Conservation (phyloP, 2,113 vertebrate species). For the Takifugu bimaculatus region DNA sequence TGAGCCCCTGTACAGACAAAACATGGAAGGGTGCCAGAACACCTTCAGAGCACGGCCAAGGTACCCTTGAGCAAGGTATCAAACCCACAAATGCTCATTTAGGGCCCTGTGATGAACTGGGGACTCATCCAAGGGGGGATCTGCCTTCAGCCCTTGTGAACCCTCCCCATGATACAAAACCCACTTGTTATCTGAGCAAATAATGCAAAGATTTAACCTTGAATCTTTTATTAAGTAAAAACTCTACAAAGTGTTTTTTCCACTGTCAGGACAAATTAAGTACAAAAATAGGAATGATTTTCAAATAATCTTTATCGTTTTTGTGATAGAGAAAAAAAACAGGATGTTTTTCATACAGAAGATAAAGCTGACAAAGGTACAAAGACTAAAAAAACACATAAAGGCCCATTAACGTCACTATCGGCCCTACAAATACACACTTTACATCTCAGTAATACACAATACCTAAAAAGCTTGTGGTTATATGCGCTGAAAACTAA, state of each 20-base stretch:
- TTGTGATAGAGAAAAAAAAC: neutral
- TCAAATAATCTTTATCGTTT: slow-evolving; percentile 17
- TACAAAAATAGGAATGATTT: slow-evolving; percentile 54
- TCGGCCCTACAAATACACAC: slow-evolving; percentile 21
- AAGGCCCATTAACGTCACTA: slow-evolving; percentile 9
- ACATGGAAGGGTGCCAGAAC: too few relatives aligned
- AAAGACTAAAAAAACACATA: neutral
- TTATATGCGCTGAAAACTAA: slow-evolving; percentile 43
- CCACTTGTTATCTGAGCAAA: too few relatives aligned
- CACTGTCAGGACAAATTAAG: slow-evolving; percentile 35
- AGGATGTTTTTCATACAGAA: slow-evolving; percentile 14
- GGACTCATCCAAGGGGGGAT: too few relatives aligned
- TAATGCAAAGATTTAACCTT: too few relatives aligned
- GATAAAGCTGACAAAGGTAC: slow-evolving; percentile 3
- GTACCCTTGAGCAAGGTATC: too few relatives aligned
- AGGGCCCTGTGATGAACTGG: too few relatives aligned
- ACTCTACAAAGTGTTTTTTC: slow-evolving; percentile 43
- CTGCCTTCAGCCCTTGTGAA: too few relatives aligned
- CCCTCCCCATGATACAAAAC: too few relatives aligned
- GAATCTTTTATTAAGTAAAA: slow-evolving; percentile 57
- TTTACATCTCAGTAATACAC: slow-evolving; percentile 20
- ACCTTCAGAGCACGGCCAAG: too few relatives aligned
- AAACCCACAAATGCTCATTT: too few relatives aligned
- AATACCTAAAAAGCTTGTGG: slow-evolving; percentile 32
- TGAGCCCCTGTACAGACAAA: too few relatives aligned